Conservation (phyloP, 1,140 invertebrate species). For the Sitodiplosis mosellana region DNA sequence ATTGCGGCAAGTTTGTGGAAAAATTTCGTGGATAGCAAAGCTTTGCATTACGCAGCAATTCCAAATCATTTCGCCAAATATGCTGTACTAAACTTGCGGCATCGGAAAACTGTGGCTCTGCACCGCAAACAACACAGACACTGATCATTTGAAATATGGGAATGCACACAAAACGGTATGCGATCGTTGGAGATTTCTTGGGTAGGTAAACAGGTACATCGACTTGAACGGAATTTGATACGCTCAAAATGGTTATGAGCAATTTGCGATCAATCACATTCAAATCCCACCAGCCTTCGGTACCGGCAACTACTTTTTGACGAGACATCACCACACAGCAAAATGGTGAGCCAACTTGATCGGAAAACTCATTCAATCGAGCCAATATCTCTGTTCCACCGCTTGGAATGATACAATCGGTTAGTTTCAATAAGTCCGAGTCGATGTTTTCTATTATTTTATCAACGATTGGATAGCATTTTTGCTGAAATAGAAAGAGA, state of each 20-base stretch:
- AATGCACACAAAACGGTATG: constrained; percentile 2
- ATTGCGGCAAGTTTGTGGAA: constrained; percentile 28
- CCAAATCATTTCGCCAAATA: constrained; percentile 25
- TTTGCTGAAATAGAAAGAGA: background rate
- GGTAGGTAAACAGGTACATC: constrained; percentile 64
- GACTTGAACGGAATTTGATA: constrained; percentile 35
- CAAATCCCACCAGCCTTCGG: constrained; percentile 60
- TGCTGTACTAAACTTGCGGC: constrained; percentile 1
- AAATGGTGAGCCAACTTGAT: constrained; percentile 53
- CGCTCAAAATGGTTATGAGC: constrained; percentile 37
- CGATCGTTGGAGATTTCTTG: constrained; percentile 43
- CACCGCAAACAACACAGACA: constrained; percentile 4
- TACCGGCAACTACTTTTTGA: constrained; percentile 50
- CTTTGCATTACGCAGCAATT: constrained; percentile 40
- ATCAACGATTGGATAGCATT: constrained; percentile 36
- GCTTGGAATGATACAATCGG: constrained; percentile 36
- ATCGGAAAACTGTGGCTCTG: constrained; percentile 1
- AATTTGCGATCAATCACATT: constrained; percentile 50
- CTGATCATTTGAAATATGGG: background rate
- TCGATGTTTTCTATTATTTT: constrained; percentile 45
- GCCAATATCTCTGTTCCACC: constrained; percentile 50
- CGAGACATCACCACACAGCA: constrained; percentile 54
- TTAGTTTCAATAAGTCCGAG: constrained; percentile 37
- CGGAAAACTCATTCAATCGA: constrained; percentile 27
- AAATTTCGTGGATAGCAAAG: constrained; percentile 43